Evolutionary conservation across 2,888 invertebrate genomes (phyloP).

Genomic region (Melanotus villosus): DNA sequence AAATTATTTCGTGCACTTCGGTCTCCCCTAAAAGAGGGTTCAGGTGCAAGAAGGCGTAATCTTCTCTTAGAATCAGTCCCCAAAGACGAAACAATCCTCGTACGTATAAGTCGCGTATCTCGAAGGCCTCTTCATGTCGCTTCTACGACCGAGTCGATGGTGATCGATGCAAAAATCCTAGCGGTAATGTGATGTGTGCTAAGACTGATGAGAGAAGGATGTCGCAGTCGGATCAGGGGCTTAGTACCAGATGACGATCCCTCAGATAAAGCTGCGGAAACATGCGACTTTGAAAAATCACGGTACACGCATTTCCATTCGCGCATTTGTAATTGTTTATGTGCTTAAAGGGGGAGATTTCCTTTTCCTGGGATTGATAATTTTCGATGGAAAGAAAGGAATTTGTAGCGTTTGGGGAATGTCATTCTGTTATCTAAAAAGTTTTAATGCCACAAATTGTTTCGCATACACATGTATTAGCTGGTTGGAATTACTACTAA

Average conservation of each 20-base stretch:
- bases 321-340: slow-evolving; percentile 30
- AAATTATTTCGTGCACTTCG: not conserved
- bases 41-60: slow-evolving; percentile 40
- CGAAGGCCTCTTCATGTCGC: not conserved
- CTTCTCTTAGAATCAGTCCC: slow-evolving; percentile 21
- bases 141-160: slow-evolving; percentile 31
- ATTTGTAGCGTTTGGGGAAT: too few species aligned
- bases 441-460: too few species aligned
- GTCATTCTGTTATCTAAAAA: too few species aligned
- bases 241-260: slow-evolving; percentile 61
- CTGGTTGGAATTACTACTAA: too few species aligned
- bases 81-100: slow-evolving; percentile 22
- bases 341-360: slow-evolving; percentile 2
- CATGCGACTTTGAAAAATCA: slow-evolving; percentile 59
- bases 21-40: slow-evolving; percentile 15
- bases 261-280: slow-evolving; percentile 58
- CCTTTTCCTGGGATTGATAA: too few species aligned
- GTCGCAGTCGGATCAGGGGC: slow-evolving; percentile 60
- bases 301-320: slow-evolving; percentile 23
- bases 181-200: slow-evolving; percentile 54
- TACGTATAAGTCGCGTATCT: too few species aligned
- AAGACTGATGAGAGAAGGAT: slow-evolving; percentile 64
- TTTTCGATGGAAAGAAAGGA: too few species aligned
- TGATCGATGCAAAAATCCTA: slow-evolving; percentile 55
- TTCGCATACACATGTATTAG: too few species aligned